phyloP scores from a whole-genome alignment of 2,797 vertebrate genomes.

The Mallotus villosus region DNA sequence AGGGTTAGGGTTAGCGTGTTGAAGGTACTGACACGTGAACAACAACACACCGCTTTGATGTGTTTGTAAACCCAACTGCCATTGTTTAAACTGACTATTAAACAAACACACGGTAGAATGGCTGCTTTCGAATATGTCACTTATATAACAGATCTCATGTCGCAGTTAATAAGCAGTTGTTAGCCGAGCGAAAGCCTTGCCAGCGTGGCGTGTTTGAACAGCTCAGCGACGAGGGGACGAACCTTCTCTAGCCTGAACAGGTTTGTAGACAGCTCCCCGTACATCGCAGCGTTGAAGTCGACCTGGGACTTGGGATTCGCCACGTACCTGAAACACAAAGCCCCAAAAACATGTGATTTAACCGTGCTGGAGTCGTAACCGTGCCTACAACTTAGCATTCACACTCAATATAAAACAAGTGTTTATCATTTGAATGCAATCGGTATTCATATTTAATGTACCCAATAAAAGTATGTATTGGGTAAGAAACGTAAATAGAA shows the following conservation, averaged over 20 bases:
- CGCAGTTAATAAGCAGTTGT: neutral
- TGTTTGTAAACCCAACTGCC: neutral
- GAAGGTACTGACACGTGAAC: neutral
- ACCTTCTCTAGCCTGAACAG: constrained; percentile 73
- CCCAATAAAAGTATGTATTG: too few species aligned
- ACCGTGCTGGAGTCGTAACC: too few species aligned
- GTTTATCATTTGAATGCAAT: too few species aligned
- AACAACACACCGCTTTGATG: neutral
- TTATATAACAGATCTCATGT: neutral
- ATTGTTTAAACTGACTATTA: neutral
- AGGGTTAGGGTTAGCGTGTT: too few species aligned
- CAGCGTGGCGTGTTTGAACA: constrained; percentile 2
- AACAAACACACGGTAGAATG: neutral
- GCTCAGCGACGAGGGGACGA: constrained; percentile 12
- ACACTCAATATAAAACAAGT: too few species aligned
- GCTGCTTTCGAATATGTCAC: constrained; percentile 2
- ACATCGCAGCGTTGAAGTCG: constrained; percentile 64
- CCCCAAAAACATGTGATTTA: neutral
- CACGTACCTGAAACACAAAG: constrained; percentile 48
- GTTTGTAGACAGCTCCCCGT: constrained; percentile 69
- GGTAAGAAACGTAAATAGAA: too few species aligned
- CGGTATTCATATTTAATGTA: too few species aligned
- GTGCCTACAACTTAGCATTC: too few species aligned
- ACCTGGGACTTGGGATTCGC: constrained; percentile 52
- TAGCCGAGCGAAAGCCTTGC: neutral